phyloP scores from a whole-genome alignment of 2,797 vertebrate species.

The Margarornis squamiger region DNA sequence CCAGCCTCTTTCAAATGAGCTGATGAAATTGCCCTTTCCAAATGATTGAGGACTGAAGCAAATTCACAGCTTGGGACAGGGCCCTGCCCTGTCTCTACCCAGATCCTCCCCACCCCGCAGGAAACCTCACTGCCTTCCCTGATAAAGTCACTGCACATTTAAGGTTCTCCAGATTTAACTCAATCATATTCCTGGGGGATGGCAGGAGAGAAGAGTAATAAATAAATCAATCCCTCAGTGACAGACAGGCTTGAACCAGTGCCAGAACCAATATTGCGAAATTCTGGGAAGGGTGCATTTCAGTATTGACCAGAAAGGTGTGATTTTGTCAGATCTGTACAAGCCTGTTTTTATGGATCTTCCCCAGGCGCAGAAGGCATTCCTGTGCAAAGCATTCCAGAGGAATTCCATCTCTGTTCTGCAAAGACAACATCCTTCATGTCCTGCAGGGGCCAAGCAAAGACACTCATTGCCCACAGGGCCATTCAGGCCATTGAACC shows the following conservation, averaged over 20 bases:
- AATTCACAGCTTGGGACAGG: rapidly evolving
- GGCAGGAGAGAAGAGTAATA: background rate
- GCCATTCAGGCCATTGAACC: background rate
- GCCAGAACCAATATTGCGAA: background rate
- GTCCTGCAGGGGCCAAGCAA: background rate
- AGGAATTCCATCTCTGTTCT: background rate
- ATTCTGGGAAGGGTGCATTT: background rate
- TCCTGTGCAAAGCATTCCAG: background rate
- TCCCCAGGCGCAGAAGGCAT: background rate
- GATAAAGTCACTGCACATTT: background rate
- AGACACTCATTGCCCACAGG: background rate
- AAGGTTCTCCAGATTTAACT: background rate
- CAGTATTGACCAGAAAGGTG: background rate
- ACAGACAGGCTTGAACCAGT: background rate
- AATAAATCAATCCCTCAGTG: background rate
- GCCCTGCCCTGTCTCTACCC: background rate
- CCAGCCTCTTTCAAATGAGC: background rate
- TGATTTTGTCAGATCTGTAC: background rate
- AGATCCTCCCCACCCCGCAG: background rate
- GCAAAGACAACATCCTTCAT: background rate
- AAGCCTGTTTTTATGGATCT: background rate
- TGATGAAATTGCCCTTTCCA: background rate
- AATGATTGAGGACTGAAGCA: background rate
- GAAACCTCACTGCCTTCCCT: background rate
- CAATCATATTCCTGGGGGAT: background rate